These are phyloP conservation scores for Atrina japonica DNA, from an alignment of 2,888 invertebrate genomes.

Conservation along the genomic window DNA sequence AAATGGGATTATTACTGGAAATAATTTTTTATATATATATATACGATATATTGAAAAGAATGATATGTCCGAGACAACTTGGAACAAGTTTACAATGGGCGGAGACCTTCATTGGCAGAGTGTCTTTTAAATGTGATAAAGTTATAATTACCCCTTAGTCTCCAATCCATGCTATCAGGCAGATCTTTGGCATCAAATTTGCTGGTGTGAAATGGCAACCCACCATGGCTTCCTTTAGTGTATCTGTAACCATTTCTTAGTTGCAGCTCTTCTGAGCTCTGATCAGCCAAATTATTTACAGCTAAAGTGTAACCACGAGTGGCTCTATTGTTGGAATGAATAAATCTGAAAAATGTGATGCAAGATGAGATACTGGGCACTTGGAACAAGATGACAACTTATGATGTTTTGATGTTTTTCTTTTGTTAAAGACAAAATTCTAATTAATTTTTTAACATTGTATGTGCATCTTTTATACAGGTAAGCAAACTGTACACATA, in stretches of 20 bases:
- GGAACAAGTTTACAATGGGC: too few species aligned
- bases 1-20: too few species aligned
- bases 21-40: too few species aligned
- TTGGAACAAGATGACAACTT: neutral
- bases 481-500: too few species aligned
- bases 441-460: too few species aligned
- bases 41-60: too few species aligned
- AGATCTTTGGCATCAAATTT: slow-evolving; percentile 82
- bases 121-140: too few species aligned
- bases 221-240: slow-evolving; percentile 85
- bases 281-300: slow-evolving; percentile 94
- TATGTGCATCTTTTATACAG: too few species aligned
- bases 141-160: slow-evolving; percentile 87
- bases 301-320: slow-evolving; percentile 87
- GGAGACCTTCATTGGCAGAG: too few species aligned
- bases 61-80: too few species aligned
- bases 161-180: slow-evolving; percentile 93
- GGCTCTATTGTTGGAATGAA: slow-evolving; percentile 91
- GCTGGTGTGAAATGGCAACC: slow-evolving; percentile 86
- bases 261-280: slow-evolving; percentile 87
- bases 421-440: neutral
- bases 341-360: slow-evolving; percentile 84
- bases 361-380: neutral
- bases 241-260: slow-evolving; percentile 70
- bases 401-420: neutral